These are phyloP conservation scores for Panthera uncia DNA, from an alignment of 2,113 vertebrate genomes.

Conservation along the genomic window DNA sequence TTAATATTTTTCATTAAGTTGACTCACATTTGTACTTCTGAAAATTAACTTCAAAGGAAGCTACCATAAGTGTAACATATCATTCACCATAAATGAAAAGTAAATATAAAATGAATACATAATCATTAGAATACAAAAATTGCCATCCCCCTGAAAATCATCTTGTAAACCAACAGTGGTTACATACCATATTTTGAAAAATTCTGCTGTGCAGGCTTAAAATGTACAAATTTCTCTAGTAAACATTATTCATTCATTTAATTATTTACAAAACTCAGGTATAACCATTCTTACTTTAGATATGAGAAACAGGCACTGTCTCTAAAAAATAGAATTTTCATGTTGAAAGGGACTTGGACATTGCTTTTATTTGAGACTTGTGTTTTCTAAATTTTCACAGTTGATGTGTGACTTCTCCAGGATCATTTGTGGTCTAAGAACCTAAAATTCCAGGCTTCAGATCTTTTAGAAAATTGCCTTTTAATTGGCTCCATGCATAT, in stretches of 20 bases:
- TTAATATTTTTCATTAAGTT: slow-evolving; percentile 19
- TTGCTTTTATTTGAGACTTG: not conserved
- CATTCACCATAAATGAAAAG: not conserved
- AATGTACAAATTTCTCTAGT: not conserved
- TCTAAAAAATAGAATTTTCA: not conserved
- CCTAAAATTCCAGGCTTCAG: not conserved
- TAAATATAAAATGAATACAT: not conserved
- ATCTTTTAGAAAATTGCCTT: not conserved
- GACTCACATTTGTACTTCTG: not conserved
- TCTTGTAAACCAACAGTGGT: not conserved
- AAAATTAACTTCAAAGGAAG: not conserved
- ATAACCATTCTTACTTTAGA: not conserved
- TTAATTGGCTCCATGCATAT: not conserved
- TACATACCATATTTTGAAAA: slow-evolving; percentile 15
- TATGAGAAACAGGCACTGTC: not conserved
- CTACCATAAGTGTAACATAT: not conserved
- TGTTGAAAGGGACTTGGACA: not conserved
- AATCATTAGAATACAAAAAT: not conserved
- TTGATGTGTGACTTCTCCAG: not conserved
- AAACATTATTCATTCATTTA: not conserved
- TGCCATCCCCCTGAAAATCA: not conserved
- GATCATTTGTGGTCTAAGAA: not conserved
- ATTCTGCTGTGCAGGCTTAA: not conserved
- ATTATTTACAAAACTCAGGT: not conserved
- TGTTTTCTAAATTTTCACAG: not conserved